Conservation (phyloP, 2,888 invertebrate genomes). For the Entomobrya proxima region DNA sequence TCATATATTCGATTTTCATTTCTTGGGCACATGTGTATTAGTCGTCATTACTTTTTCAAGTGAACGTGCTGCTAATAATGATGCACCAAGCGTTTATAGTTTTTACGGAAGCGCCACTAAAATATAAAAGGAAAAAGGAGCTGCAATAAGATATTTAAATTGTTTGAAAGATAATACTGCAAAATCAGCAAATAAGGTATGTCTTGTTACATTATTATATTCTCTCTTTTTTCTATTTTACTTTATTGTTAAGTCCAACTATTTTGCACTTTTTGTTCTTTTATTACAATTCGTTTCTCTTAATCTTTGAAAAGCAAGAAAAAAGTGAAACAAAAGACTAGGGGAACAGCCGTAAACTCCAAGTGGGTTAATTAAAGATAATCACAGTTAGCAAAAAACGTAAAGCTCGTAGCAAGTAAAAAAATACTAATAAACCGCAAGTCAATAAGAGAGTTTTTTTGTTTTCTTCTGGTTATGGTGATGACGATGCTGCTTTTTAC, state of each 20-base stretch:
- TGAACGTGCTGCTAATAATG: background rate
- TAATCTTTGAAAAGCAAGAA: background rate
- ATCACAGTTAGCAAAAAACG: conserved; percentile 23
- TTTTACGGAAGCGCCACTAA: background rate
- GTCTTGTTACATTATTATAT: no score
- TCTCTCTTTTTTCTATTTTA: conserved; percentile 1
- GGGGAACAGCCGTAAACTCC: conserved; percentile 25
- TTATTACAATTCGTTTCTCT: background rate
- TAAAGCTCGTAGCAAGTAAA: background rate
- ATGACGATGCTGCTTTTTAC: no score
- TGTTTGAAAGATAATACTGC: background rate
- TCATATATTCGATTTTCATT: background rate
- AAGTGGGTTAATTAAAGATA: conserved; percentile 51
- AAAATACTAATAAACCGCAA: background rate
- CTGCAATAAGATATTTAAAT: background rate
- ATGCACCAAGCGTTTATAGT: background rate
- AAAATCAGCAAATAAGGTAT: no score
- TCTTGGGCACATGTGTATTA: background rate
- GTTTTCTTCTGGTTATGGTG: background rate
- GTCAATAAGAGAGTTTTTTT: background rate
- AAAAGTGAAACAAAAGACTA: conserved; percentile 30
- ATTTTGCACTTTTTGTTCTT: background rate
- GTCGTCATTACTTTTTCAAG: background rate
- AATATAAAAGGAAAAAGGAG: background rate
- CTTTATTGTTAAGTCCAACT: background rate